phyloP scores from a whole-genome alignment of 2,797 vertebrate species.

The Perodicticus potto region DNA sequence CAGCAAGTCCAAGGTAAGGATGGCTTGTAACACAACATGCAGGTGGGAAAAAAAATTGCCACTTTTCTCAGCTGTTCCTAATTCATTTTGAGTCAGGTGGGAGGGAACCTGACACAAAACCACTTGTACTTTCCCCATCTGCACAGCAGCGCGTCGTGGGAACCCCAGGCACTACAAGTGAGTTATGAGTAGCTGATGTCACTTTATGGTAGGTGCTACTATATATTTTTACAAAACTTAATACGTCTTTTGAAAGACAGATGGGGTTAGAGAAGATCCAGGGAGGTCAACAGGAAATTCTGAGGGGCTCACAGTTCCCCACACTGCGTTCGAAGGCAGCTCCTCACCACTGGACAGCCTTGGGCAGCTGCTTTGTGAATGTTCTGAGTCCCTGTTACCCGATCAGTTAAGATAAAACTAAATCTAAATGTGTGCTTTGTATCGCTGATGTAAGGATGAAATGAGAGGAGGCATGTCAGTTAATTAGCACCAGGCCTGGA shows the following conservation, averaged over 20 bases:
- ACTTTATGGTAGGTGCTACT: neutral
- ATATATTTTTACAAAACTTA: neutral
- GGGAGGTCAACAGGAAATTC: neutral
- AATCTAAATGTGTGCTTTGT: neutral
- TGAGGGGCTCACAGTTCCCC: neutral
- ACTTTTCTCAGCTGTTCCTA: neutral
- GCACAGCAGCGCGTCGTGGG: neutral
- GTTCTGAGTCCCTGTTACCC: neutral
- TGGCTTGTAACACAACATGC: no score
- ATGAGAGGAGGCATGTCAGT: neutral
- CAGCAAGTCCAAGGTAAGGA: neutral
- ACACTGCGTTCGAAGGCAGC: neutral
- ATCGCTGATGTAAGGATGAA: neutral
- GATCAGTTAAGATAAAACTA: neutral
- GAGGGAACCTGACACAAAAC: neutral
- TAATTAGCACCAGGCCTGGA: neutral
- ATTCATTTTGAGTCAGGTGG: neutral
- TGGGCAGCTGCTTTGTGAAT: neutral
- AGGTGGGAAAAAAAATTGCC: neutral
- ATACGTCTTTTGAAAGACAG: neutral
- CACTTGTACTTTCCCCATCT: neutral
- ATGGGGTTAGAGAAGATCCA: neutral
- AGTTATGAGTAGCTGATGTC: neutral
- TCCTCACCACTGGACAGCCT: neutral
- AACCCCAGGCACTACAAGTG: neutral